Evolutionary conservation across 1,140 invertebrate species (phyloP), one percentile per base, ranked within the genome.

Genomic region (Drosophila nasuta): DNA sequence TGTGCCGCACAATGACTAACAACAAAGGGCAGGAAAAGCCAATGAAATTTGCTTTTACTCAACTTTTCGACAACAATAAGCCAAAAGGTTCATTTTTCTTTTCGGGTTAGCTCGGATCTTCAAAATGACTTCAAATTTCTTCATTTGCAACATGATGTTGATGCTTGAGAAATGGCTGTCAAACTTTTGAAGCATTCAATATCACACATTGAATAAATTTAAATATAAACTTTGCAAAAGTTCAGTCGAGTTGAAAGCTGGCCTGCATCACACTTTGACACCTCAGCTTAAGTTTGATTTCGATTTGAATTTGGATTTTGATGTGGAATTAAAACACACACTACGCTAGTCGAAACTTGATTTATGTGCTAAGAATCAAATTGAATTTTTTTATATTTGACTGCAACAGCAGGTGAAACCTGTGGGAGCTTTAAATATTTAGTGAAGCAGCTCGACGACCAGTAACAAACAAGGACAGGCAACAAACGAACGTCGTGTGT

Each of bases 301-400:
- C 13, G 25, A n/a, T 52, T 28, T 35, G 30, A 5, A 38, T 17
- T 35, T 35, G 30, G 28, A 38, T 17, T 35, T 15, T 17, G 35
- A 57, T 56, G 33, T 17, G 28, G 46, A 17, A 49, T 49, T 13
- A 43, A 25, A 20, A 41, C 8, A 6, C 25, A 20, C 25, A 62
- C 56, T 51, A 30, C 30, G 66, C 30, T 79, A 51, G 52, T 8
- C 13, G 20, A 41, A 64, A 64, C 33, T 15, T 25, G 60, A 64
- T 52, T 52, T 6, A 52, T 67, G 41, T 43, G 38, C 48, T 10
- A 8, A 46, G 4, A 73, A 68, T 73, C 64, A 68, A 68, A 68
- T 68, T 67, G 48, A 88, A 79, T 87, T 88, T 82, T 71, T 88
- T 82, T 88, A 71, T 64, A 77, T 82, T 77, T 82, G 68, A 54